Evolutionary conservation across 2,888 invertebrate genomes (phyloP).

Genomic region (Mongoloraphidia duomilia): DNA sequence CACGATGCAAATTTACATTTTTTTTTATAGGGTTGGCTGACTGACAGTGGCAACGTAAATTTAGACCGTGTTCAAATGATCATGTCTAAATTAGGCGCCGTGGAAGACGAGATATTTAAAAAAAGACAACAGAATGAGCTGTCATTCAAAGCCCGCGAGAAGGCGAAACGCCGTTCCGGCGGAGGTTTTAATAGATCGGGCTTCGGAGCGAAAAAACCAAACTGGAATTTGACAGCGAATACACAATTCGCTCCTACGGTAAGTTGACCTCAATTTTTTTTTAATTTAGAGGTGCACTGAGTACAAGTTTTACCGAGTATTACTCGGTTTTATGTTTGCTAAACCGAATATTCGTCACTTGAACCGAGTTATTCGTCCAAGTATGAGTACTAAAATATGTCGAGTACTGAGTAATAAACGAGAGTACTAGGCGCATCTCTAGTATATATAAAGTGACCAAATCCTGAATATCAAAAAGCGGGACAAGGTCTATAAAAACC

Average conservation of each 20-base stretch:
- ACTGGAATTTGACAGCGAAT: conserved; percentile 52
- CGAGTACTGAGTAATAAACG: too few relatives aligned
- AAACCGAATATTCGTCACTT: too few relatives aligned
- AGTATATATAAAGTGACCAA: too few relatives aligned
- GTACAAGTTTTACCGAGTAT: too few relatives aligned
- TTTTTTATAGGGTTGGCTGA: conserved; percentile 68
- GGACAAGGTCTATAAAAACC: too few relatives aligned
- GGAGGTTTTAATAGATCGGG: conserved; percentile 30
- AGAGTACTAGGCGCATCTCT: too few relatives aligned
- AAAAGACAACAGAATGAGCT: conserved; percentile 76
- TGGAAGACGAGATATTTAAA: conserved; percentile 95
- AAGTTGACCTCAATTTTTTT: conserved; percentile 17
- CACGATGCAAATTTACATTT: not conserved
- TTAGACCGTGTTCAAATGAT: conserved; percentile 89
- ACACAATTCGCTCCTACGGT: conserved; percentile 70
- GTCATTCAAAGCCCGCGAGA: conserved; percentile 63
- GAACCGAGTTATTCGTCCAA: too few relatives aligned
- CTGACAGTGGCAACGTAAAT: conserved; percentile 87
- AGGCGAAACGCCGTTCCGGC: conserved; percentile 46
- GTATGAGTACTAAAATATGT: too few relatives aligned
- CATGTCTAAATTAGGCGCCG: conserved; percentile 81
- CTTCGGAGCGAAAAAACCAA: conserved; percentile 35
- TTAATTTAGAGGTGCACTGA: too few relatives aligned
- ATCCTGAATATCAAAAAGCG: too few relatives aligned
- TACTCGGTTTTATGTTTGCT: too few relatives aligned